Evolutionary conservation across 2,888 invertebrate species (phyloP).

Genomic region (Mythimna vitellina): DNA sequence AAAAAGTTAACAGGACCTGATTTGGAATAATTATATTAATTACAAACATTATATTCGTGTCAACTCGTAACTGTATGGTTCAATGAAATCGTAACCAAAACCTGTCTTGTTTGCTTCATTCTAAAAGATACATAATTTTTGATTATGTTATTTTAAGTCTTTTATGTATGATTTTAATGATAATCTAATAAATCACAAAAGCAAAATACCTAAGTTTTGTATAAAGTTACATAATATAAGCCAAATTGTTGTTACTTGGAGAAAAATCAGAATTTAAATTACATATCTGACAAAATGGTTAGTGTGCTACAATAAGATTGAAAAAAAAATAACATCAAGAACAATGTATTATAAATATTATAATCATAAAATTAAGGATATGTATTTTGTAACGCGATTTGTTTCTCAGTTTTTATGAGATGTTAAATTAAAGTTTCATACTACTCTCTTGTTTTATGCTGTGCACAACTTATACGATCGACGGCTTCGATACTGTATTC

Average conservation of each 20-base stretch:
- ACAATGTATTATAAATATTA: conserved; percentile 89
- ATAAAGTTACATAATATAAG: conserved; percentile 84
- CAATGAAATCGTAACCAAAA: conserved; percentile 51
- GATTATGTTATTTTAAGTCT: conserved; percentile 71
- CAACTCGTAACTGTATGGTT: conserved; percentile 34
- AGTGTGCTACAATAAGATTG: conserved; percentile 90
- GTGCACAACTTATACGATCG: conserved; percentile 86
- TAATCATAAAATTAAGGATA: conserved; percentile 89
- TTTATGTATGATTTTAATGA: conserved; percentile 78
- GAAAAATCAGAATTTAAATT: conserved; percentile 90
- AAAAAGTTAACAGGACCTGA: conserved; percentile 72
- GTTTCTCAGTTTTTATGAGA: conserved; percentile 89
- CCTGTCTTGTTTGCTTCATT: conserved; percentile 67
- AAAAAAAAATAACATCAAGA: conserved; percentile 86
- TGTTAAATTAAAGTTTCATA: conserved; percentile 82
- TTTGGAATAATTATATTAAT: conserved; percentile 62
- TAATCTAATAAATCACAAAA: conserved; percentile 76
- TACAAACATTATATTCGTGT: conserved; percentile 30
- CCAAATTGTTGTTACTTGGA: conserved; percentile 89
- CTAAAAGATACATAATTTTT: conserved; percentile 69
- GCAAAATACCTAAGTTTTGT: conserved; percentile 79
- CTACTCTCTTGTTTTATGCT: conserved; percentile 84
- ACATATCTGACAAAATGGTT: conserved; percentile 91
- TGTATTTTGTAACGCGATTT: conserved; percentile 89
- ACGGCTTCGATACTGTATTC: conserved; percentile 82